Evolutionary conservation across 2,797 vertebrate species (phyloP), one percentile per base, ranked within the genome.

Genomic region (Poecilia gillii): DNA sequence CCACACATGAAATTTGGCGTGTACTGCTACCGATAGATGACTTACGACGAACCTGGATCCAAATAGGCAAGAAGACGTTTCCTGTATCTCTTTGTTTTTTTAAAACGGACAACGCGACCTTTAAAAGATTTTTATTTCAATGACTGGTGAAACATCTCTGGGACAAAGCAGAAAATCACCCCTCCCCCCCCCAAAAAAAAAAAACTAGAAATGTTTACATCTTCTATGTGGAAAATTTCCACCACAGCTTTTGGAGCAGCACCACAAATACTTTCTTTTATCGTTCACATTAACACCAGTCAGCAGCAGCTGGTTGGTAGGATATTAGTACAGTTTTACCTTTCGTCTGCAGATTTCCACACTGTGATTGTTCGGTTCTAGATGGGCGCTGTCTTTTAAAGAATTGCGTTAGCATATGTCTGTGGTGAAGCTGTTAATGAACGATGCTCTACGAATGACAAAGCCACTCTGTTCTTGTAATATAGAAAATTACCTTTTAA

Each of bases 21-120:
- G 74, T 99, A 96, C 91, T 99, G 98, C 90, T 97, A 97, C 72
- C 94, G 88, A 68, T 90, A 91, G 90, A 88, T 4, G 23, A 71
- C 18, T 75, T 49, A 45, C 71, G 33, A 9, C 4, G 0, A 81
- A 66, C 78, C 70, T 78, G 82, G 59, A 51, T 55, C 28, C 53
- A 74, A 59, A 70, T 77, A 41, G 87, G 55, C 82, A 46, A 41
- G 3, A n/a, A 14, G 12, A 45, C 23, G 6, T 73, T 80, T 74
- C 74, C 75, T 41, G 43, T 78, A 71, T 82, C 84, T 77, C 47
- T 83, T 74, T 59, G 3, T 78, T 41, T 81, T 46, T 83, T 77
- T 1, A 20, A 39, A 66, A 66, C 28, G 71, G 13, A 12, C 49
- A 39, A 14, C 66, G 16, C 43, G 20, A 49, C 36, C 75, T 82